A percentile compares a stretch with the other conserved stretches of the same genome.
Evolutionary conservation across 1,140 invertebrate genomes (phyloP).

Genomic region (Linepithema humile): DNA sequence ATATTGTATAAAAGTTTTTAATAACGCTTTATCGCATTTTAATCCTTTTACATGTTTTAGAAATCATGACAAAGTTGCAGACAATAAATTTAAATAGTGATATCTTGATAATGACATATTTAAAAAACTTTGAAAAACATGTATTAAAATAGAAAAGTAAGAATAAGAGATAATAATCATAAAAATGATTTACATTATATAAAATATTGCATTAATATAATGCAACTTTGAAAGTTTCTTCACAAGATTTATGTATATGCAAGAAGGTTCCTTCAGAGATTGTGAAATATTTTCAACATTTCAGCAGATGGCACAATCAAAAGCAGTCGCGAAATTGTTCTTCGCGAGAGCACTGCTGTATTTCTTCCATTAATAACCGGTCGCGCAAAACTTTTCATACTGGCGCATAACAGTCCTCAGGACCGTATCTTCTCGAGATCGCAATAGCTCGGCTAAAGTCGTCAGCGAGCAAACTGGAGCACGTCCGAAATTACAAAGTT

Average conservation of each 20-base stretch:
- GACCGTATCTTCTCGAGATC: conserved; percentile 29
- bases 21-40: background rate
- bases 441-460: conserved; percentile 18
- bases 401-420: conserved; percentile 46
- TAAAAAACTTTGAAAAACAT: no score
- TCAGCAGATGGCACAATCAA: background rate
- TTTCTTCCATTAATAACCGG: conserved; percentile 38
- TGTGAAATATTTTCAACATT: background rate
- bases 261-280: background rate
- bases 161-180: no score
- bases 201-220: no score
- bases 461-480: conserved; percentile 60
- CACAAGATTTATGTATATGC: background rate
- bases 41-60: background rate
- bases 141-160: no score
- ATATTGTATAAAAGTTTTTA: background rate
- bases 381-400: conserved; percentile 51
- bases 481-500: conserved; percentile 68
- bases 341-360: background rate
- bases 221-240: background rate
- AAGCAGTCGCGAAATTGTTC: conserved; percentile 16
- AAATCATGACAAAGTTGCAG: background rate
- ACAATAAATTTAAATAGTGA: background rate
- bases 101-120: background rate
- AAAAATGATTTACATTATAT: no score